Base-by-base conservation (phyloP, 64 coral and sea anemone species). In the Porites australiensis region DNA sequence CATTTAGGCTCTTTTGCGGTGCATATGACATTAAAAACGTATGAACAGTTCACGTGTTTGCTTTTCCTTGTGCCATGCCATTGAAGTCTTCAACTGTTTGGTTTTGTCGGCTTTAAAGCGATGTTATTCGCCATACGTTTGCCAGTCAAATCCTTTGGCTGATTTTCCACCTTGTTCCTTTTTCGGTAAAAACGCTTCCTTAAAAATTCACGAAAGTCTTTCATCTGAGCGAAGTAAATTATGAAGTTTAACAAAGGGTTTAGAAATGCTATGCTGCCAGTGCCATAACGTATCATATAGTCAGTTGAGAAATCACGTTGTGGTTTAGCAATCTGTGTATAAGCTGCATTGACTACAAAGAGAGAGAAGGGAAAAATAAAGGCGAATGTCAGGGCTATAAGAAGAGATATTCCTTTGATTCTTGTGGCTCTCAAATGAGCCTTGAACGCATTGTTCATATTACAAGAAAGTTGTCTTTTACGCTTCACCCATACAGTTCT, bases 371-470 rank as follows among this genome's bases (percentile, higher is more conserved):
- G 71, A 18, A 92, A 10, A 3, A 86, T 50, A 18, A 86, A 65
- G 45, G 90, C 43, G n/a, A 92, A 77, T 5, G 83, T 86, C 6
- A 86, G 58, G 8, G 67, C 43, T 13, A 78, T 14, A 23, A 92
- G 74, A 46, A 86, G 71, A 7, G 50, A 18, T 57, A 60, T 77
- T 2, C 82, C 90, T 13, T 64, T 61, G 12, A 92, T 65, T 14
- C 82, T 64, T 19, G 54, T 37, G 51, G 44, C 58, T 23, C 0
- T 51, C 11, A 84, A 11, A 15, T 49, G 19, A 20, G 45, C 16
- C 19, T 84, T 84, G 60, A 67, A 22, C 12, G 45, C 14, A 5
- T 69, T 52, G 18, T 53, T 92, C 19, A 46, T 8, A 2, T 60
- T 43, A 4, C 23, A n/a, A 18, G 11, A 13, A 5, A 23, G 15